A percentile compares a stretch with the other conserved stretches of the same genome.
Evolutionary conservation across 2,113 vertebrate genomes (phyloP).

Genomic region (Hemibagrus wyckioides): DNA sequence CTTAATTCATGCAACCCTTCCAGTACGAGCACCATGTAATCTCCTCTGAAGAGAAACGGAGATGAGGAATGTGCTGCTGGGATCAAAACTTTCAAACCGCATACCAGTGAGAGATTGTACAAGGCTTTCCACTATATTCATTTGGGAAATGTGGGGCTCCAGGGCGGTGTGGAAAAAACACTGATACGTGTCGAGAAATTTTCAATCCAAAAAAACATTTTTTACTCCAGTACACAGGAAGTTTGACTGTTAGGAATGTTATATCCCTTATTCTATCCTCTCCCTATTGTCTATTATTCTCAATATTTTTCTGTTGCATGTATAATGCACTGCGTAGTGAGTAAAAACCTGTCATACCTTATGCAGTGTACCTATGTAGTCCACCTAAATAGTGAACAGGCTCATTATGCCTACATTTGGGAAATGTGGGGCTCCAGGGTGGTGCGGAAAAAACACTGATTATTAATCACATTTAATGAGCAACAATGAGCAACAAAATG

Average conservation of each 20-base stretch:
- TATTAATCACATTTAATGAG: background rate
- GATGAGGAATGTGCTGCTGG: background rate
- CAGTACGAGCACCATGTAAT: background rate
- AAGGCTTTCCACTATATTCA: too few relatives aligned
- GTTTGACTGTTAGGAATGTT: background rate
- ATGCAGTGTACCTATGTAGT: background rate
- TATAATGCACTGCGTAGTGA: background rate
- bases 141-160: background rate
- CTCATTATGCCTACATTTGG: background rate
- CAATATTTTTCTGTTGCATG: background rate
- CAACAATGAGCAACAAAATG: background rate
- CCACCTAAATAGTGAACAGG: too few relatives aligned
- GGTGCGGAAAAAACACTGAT: background rate
- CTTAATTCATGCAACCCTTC: background rate
- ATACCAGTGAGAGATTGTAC: background rate
- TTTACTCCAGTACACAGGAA: background rate
- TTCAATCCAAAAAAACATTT: background rate
- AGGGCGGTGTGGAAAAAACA: background rate
- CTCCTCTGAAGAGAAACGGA: constrained; percentile 14
- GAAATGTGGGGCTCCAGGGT: background rate
- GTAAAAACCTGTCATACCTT: background rate
- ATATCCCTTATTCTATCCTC: background rate
- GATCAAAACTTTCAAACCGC: background rate
- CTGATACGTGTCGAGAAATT: background rate
- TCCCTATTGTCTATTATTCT: background rate